Base-by-base conservation (phyloP, 1,140 invertebrate genomes). In the Phymastichus coffea region DNA sequence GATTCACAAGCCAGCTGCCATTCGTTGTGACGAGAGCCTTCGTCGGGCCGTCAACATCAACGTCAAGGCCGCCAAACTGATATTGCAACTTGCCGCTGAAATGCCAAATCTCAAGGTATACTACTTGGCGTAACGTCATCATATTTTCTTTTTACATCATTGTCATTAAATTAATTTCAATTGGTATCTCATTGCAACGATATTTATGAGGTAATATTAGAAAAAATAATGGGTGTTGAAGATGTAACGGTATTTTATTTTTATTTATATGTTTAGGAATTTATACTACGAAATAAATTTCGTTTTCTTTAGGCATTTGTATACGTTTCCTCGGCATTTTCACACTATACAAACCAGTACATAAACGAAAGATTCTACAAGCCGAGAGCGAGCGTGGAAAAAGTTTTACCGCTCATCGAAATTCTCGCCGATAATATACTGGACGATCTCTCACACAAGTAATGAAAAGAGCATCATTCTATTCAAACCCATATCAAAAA, bases 1-100 rank as follows among this genome's bases (percentile, higher is more conserved):
- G 20, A 92, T 96, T 72, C 93, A 96, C 69, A 87, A 85, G 4
- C 94, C 94, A 2, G 94, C 94, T 1, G 93, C 91, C 19, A 85
- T 96, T 8, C 87, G 88, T 70, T 96, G 95, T 75, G 89, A 94
- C 73, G 93, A 94, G 74, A 83, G 85, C 46, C 72, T 96, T n/a
- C 84, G 86, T 70, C 53, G 70, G 14, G 81, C 85, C 0, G 76
- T 84, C 20, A 78, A 81, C 23, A 84, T 86, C 23, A 89, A 89
- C 66, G 79, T 88, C 1, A 76, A 77, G 52, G 85, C 83, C 10
- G 85, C 84, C 1, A 83, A 83, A 63, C 78, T 84, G 41, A 70
- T 88, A 25, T 57, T 88, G 3, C 70, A 83, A 41, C 74, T 88
- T 33, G 82, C 82, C 8, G 84, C 83, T 72, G 78, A 85, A 70